Percentiles rank a stretch among this genome's conserved stretches.
Conservation (phyloP, 2,113 vertebrate genomes). For the Progne subis region DNA sequence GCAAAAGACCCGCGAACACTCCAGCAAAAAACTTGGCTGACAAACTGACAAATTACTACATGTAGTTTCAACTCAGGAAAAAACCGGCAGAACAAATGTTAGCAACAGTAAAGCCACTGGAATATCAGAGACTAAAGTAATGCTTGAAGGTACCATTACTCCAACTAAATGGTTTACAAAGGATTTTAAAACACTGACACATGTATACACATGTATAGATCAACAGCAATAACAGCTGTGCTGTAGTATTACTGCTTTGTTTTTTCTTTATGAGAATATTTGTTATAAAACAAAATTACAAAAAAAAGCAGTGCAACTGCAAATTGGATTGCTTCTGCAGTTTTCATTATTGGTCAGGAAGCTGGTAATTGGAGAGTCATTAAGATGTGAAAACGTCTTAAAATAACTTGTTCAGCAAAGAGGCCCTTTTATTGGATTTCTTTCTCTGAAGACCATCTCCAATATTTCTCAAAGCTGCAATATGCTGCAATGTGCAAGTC, state of each 20-base stretch:
- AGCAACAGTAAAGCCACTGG: background rate
- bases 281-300: background rate
- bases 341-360: slow-evolving; percentile 1
- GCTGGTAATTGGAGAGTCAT: background rate
- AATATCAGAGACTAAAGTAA: background rate
- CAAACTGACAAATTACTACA: background rate
- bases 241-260: background rate
- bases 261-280: background rate
- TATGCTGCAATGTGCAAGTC: background rate
- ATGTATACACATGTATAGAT: background rate
- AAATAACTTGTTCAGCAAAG: slow-evolving; percentile 37
- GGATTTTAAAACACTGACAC: background rate
- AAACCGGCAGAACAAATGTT: background rate
- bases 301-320: background rate
- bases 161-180: background rate
- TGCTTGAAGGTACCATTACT: background rate
- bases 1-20: background rate
- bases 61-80: background rate
- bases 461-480: background rate
- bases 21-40: background rate
- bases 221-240: background rate
- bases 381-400: background rate
- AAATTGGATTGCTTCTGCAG: background rate
- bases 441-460: background rate
- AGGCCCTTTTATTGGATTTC: background rate